Base-by-base conservation (phyloP, 2,113 vertebrate genomes). In the Zapus hudsonius region DNA sequence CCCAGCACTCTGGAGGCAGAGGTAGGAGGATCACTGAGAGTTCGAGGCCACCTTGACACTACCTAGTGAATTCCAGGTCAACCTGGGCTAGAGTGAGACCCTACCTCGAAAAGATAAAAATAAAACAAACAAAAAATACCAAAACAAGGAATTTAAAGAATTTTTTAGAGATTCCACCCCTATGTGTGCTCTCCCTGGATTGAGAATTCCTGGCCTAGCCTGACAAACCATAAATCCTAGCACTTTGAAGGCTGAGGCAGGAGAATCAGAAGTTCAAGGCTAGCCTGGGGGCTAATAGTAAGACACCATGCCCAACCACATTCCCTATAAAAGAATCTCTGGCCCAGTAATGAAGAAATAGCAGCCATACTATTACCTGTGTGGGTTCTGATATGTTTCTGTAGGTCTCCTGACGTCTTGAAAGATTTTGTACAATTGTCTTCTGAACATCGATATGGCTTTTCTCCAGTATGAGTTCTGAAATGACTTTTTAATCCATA, bases 401-500 rank as follows among this genome's bases (percentile, higher is more conserved):
- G 99, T 72, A 99, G 98, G 96, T 99, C 99, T 96, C 99, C 99
- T 17, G 99, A 99, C 31, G 99, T 99, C 98, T 99, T 99, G 96
- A 99, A 99, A 73, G 99, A 99, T 73, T 99, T 99, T 95, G 98
- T 99, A 98, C 99, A 99, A 95, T 99, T 99, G 63, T 99, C 96
- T 95, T 99, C 99, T 52, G 99, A 99, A 98, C 99, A 99, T 82
- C 99, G 97, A 84, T 99, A 99, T 59, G 99, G 99, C 98, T 99
- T 99, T 97, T 99, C 99, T 79, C 99, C 99, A 1, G 99, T 99
- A 97, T 99, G 99, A 90, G 99, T 99, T 93, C 99, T 98, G 44
- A 99, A 98, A 61, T 99, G 99, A 97, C 99, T 99, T 97, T 99
- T 99, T 91, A 99, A 97, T 89, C 99, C 99, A 36, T 99, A 99